Evolutionary conservation across 2,888 invertebrate species (phyloP).

Genomic region (Limulus polyphemus): DNA sequence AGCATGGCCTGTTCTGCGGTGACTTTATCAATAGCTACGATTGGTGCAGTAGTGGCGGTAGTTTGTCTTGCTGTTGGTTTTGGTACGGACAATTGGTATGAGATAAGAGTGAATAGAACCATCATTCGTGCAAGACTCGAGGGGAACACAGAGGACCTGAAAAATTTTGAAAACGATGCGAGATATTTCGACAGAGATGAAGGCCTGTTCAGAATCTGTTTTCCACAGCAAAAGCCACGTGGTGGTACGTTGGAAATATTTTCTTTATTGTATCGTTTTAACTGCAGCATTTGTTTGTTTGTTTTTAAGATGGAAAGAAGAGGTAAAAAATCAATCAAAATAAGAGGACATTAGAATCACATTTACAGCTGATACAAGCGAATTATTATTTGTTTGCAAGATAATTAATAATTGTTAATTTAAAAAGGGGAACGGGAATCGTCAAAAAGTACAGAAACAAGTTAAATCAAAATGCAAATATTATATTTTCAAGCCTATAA

Average conservation of each 20-base stretch:
- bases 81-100: constrained; percentile 93
- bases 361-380: no score
- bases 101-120: constrained; percentile 77
- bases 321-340: no score
- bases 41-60: constrained; percentile 88
- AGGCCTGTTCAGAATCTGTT: constrained; percentile 86
- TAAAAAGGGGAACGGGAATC: no score
- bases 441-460: no score
- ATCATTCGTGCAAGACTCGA: constrained; percentile 51
- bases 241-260: constrained; percentile 28
- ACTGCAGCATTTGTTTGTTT: no score
- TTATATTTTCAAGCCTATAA: no score
- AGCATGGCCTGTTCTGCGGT: constrained; percentile 48
- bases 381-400: no score
- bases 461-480: no score
- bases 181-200: constrained; percentile 83
- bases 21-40: constrained; percentile 86
- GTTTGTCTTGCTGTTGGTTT: constrained; percentile 86
- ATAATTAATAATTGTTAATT: no score
- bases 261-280: no score
- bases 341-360: no score
- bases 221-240: constrained; percentile 63
- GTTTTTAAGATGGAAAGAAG: no score
- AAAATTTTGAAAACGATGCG: constrained; percentile 61
- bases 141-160: constrained; percentile 26